Conservation (phyloP, 2,888 invertebrate species). For the Hermaeophaga mercurialis region DNA sequence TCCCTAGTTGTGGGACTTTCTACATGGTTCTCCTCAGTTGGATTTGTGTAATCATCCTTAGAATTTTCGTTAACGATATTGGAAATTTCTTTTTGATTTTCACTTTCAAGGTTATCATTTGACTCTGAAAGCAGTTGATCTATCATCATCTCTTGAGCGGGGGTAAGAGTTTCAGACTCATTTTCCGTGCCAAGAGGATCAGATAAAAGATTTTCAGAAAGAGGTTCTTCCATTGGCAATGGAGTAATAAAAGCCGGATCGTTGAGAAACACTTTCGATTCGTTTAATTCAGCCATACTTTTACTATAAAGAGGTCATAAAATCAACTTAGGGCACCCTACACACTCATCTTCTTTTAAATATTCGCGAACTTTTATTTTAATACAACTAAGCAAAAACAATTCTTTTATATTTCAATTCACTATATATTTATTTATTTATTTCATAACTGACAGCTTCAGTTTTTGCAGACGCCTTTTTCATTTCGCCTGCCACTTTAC, state of each 20-base stretch:
- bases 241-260: slow-evolving; percentile 40
- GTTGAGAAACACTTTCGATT: slow-evolving; percentile 43
- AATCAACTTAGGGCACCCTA: slow-evolving; percentile 27
- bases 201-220: slow-evolving; percentile 24
- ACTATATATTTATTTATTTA: slow-evolving; percentile 34
- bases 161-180: slow-evolving; percentile 32
- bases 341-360: slow-evolving; percentile 7
- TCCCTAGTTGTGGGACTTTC: slow-evolving; percentile 56
- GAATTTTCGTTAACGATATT: slow-evolving; percentile 18
- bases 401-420: slow-evolving; percentile 13
- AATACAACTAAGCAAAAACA: not conserved
- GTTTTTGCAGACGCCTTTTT: slow-evolving; percentile 38
- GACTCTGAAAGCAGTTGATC: slow-evolving; percentile 37
- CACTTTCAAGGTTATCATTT: slow-evolving; percentile 32
- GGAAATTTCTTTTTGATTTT: slow-evolving; percentile 29
- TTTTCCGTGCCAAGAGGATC: slow-evolving; percentile 12
- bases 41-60: slow-evolving; percentile 30
- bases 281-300: slow-evolving; percentile 46
- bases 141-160: slow-evolving; percentile 36
- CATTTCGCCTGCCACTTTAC: slow-evolving; percentile 31
- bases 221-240: slow-evolving; percentile 24
- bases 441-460: slow-evolving; percentile 34
- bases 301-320: slow-evolving; percentile 34
- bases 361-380: slow-evolving; percentile 4
- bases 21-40: slow-evolving; percentile 48